These are phyloP conservation scores for Cassiopea xamachana DNA, from an alignment of 30 jellyfish, hydroid and myxozoan genomes.

Conservation along the genomic window DNA sequence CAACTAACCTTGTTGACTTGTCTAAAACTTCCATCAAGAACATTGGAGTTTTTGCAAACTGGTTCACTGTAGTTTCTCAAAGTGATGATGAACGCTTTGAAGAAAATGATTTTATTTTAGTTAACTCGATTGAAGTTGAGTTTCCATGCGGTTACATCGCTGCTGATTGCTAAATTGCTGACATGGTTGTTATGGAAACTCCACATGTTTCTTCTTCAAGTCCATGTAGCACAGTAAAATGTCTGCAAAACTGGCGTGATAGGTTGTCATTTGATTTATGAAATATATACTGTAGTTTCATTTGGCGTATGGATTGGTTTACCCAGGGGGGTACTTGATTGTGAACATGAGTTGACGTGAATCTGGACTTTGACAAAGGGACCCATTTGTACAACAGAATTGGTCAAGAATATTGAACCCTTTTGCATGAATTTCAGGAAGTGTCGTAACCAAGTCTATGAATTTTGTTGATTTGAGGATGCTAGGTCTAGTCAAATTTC, in stretches of 20 bases:
- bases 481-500: constrained; percentile 15
- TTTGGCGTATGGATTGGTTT: neutral
- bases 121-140: neutral
- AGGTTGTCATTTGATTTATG: constrained; percentile 16
- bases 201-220: constrained; percentile 7
- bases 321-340: constrained; percentile 17
- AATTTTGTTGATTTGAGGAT: constrained; percentile 14
- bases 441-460: neutral
- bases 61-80: constrained; percentile 7
- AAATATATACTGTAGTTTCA: constrained; percentile 1
- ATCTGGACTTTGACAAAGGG: constrained; percentile 18
- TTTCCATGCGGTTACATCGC: constrained; percentile 8
- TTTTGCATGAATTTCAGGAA: constrained; percentile 12
- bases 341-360: constrained; percentile 3
- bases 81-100: constrained; percentile 15
- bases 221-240: constrained; percentile 26
- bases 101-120: constrained; percentile 7
- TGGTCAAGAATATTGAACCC: neutral
- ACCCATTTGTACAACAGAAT: constrained; percentile 8
- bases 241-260: constrained; percentile 17
- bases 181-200: constrained; percentile 11
- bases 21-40: constrained; percentile 13
- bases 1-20: constrained; percentile 2
- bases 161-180: constrained; percentile 24
- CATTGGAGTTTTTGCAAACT: constrained; percentile 21